Evolutionary conservation across 2,113 vertebrate species (phyloP), one percentile per base, ranked within the genome.

Genomic region (Petaurus breviceps): DNA sequence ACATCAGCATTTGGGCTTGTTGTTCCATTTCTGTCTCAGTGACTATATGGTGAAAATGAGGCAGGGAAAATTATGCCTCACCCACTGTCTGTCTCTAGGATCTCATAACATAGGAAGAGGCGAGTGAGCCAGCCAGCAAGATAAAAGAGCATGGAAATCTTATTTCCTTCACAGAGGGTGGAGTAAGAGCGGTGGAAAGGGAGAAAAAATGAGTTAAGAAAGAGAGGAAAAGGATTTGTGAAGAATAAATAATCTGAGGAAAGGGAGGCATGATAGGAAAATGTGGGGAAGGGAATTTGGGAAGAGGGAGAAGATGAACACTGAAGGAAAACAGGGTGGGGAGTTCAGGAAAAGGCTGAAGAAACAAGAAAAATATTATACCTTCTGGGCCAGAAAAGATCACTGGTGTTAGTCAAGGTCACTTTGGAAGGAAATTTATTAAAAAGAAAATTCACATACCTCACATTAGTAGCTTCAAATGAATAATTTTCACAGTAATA

Each of bases 341-440:
- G 9, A 37, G 61, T 46, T 43, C 5, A 50, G 91, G 53, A 9
- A 43, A 92, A 92, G 31, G 50, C 14, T 26, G 94, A 26, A 51
- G 24, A 93, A 57, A 24, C 54, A 95, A 96, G 89, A 94, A 90
- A 94, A 51, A 23, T 89, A 51, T 46, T 89, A 50, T n/a, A 49
- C 49, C 16, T 91, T 95, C 68, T 77, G 89, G 49, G 24, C 46
- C 93, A 94, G 22, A 57, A 93, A 49, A 77, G 89, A 46, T 12
- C 51, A 51, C 14, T 25, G 28, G 51, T 91, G 68, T 14, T 55
- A 91, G 53, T 25, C 2, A 28, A 92, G n/a, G 4, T 77, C 90
- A 50, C 22, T 26, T 28, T 53, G 84, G 26, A 37, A 8, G n/a
- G n/a, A 43, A 93, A 89, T 92, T 93, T n/a, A n/a, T 16, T 46